Base-by-base conservation (phyloP, 2,797 vertebrate species). In the Mormyrops boulengeri region DNA sequence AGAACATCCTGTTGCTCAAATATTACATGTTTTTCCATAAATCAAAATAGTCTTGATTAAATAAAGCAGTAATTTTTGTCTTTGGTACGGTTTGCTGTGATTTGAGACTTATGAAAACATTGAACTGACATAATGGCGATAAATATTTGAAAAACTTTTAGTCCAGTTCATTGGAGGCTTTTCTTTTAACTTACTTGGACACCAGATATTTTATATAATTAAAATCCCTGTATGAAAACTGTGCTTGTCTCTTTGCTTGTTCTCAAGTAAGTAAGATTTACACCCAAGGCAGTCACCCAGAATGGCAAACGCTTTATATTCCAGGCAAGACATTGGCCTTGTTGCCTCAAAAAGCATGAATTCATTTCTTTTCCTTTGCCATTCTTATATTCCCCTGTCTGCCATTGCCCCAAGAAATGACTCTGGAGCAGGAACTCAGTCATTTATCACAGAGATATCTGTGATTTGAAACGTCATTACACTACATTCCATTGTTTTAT, bases 351-450 rank as follows among this genome's bases (percentile, higher is more conserved):
- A 86, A 86, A 88, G 55, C 85, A 80, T 60, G 80, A 89, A 89
- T 89, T 88, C 38, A 53, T 87, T 89, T 88, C 38, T 82, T 90
- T 88, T 60, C 53, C 73, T 80, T 85, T 88, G 77, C 73, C 90
- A 89, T 91, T 89, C 89, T 66, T 88, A n/a, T 88, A 88, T 91
- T 89, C 89, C 89, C 89, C 66, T 12, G 89, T 84, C 55, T 89
- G 82, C 88, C 69, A 73, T 90, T 88, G 85, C 80, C 84, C 26
- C 60, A 69, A 80, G 90, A 87, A 89, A 88, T 55, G 60, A 88
- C 89, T 86, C 50, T 62, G 89, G 85, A 88, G 22, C 69, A 60
- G 82, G 57, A 77, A 44, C 60, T 66, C 34, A 47, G 87, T 80
- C 62, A 57, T 91, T 88, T 89, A 80, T 91, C 87, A 88, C 66